These are phyloP conservation scores for Arctocebus calabarensis DNA, from an alignment of 2,797 vertebrate genomes.

Conservation along the genomic window DNA sequence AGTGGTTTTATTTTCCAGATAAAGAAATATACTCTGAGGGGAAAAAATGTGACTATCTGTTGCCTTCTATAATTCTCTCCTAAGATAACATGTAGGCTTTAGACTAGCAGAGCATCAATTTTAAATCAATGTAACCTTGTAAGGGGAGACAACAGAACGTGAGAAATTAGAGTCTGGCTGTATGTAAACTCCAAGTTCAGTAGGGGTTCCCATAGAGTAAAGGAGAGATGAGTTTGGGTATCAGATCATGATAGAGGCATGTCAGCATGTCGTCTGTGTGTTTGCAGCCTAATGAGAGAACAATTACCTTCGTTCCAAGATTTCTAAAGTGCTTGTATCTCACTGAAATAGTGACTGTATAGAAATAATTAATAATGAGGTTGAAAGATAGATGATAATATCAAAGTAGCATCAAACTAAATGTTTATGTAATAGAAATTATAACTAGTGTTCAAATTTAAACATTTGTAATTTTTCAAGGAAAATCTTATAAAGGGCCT, in stretches of 20 bases:
- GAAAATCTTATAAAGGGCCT: background rate
- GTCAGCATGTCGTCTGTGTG: background rate
- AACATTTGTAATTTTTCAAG: background rate
- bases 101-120: background rate
- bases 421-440: background rate
- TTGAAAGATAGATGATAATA: background rate
- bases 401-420: background rate
- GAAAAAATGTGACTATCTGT: background rate
- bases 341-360: background rate
- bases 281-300: background rate
- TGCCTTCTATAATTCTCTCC: background rate
- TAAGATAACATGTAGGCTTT: background rate
- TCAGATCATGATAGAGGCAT: slow-evolving; percentile 11
- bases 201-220: background rate
- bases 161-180: background rate
- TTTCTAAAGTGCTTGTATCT: background rate
- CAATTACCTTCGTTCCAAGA: background rate
- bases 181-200: background rate
- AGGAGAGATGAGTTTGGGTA: background rate
- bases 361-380: background rate
- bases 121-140: background rate
- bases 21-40: background rate
- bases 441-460: background rate
- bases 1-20: slow-evolving; percentile 16
- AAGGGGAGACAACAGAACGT: background rate